Percentiles rank a stretch among this genome's conserved stretches.
Evolutionary conservation across 2,888 invertebrate genomes (phyloP).

Genomic region (Athalia circularis): DNA sequence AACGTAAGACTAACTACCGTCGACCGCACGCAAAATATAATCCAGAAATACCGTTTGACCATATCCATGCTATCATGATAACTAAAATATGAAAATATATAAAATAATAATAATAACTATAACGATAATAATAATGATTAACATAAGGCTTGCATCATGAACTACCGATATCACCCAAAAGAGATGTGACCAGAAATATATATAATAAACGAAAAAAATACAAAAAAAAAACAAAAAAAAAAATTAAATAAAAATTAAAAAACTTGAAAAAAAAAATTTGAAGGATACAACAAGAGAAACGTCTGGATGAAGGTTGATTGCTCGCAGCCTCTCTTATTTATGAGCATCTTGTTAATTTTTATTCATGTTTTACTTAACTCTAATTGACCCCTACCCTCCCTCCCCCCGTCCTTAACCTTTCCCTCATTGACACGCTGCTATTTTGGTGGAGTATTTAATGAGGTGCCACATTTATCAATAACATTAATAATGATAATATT

Average conservation of each 20-base stretch:
- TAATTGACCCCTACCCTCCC: conserved; percentile 33
- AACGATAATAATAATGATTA: conserved; percentile 32
- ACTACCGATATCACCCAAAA: conserved; percentile 23
- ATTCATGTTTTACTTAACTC: conserved; percentile 67
- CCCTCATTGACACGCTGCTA: conserved; percentile 27
- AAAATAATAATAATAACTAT: conserved; percentile 20
- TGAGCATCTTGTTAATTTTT: conserved; percentile 72
- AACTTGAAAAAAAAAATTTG: conserved; percentile 36
- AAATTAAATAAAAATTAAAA: conserved; percentile 50
- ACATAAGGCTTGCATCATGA: conserved; percentile 37
- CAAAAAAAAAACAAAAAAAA: conserved; percentile 52
- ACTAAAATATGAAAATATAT: conserved; percentile 35
- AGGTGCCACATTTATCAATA: conserved; percentile 37
- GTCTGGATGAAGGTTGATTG: conserved; percentile 60
- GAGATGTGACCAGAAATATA: background rate
- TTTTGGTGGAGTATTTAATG: conserved; percentile 14
- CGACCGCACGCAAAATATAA: conserved; percentile 15
- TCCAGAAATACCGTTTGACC: conserved; percentile 16
- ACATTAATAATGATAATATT: conserved; percentile 33
- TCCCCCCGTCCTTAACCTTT: conserved; percentile 15
- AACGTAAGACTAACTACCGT: background rate
- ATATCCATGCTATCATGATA: conserved; percentile 27
- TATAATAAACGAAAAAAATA: conserved; percentile 9
- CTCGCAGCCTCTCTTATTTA: conserved; percentile 69
- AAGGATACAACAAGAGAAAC: conserved; percentile 46